Evolutionary conservation across 2,888 invertebrate genomes (phyloP), one percentile per base, ranked within the genome.

Genomic region (Thecophora atra): DNA sequence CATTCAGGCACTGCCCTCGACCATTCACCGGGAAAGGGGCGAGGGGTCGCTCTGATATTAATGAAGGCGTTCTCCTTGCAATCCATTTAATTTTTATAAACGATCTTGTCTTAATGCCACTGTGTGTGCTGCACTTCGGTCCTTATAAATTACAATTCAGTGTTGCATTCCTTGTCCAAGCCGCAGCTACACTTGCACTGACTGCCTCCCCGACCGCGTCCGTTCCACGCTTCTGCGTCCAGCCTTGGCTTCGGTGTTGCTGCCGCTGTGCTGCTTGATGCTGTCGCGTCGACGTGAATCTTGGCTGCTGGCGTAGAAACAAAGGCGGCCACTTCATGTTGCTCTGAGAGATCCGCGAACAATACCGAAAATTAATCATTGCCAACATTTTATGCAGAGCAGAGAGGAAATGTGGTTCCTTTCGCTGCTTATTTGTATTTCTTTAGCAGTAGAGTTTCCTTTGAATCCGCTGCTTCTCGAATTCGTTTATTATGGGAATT

Each of bases 31-130:
- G 17, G 51, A 15, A 62, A 28, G 3, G 26, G 58, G 19, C 47
- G 60, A 28, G 69, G 74, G 76, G 77, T 78, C 75, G 74, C 76
- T 77, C 77, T 74, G 76, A 79, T 78, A 83, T 82, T 83, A 83
- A 82, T 81, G 82, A 82, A 83, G 82, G 83, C 83, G 82, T 82
- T 82, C 79, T 80, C 76, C 78, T 77, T 75, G 80, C 82, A 82
- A 83, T 83, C 80, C 82, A 82, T 83, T 83, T 81, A 77, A 79
- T 80, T 80, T 79, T 80, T 79, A 80, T 80, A 80, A 79, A 81
- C 79, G 79, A 80, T 81, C 79, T 79, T 77, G 78, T 79, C 79
- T 78, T 79, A 79, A 77, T 80, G 80, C 80, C 79, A 80, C 79
- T 79, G 80, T 79, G 19, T 19, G n/a, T 19, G 37, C 58, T 42